Evolutionary conservation across 2,797 vertebrate genomes (phyloP).

Genomic region (Hybognathus amarus): DNA sequence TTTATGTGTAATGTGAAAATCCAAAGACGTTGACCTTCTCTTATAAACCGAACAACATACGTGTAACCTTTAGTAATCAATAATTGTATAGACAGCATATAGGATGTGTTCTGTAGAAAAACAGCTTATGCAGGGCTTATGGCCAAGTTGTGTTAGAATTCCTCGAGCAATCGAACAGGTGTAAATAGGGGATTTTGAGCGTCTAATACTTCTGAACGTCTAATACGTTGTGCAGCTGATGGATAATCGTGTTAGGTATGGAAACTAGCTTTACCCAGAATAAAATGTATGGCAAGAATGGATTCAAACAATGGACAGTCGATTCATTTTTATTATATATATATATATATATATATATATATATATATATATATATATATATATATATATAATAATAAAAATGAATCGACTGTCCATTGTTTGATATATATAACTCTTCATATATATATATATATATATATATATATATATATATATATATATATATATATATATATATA

Average conservation of each 20-base stretch:
- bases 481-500: too few species aligned
- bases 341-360: too few species aligned
- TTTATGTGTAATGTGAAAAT: not conserved
- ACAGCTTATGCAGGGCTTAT: not conserved
- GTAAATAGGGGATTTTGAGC: constrained; percentile 61
- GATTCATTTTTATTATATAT: too few species aligned
- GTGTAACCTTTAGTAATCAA: not conserved
- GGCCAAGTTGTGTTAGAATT: not conserved
- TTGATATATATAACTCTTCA: too few species aligned
- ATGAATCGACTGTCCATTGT: too few species aligned
- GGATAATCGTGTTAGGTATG: constrained; percentile 65
- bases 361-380: too few species aligned
- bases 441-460: too few species aligned
- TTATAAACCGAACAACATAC: not conserved
- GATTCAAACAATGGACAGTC: not conserved
- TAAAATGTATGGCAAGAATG: constrained; percentile 49
- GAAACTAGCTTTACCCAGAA: constrained; percentile 65
- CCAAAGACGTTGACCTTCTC: not conserved
- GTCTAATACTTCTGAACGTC: constrained; percentile 36
- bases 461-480: too few species aligned
- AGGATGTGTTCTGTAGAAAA: not conserved
- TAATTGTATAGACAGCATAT: not conserved
- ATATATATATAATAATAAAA: too few species aligned
- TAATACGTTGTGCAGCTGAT: constrained; percentile 55
- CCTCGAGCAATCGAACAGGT: constrained; percentile 37